A percentile compares a stretch with the other conserved stretches of the same genome.
These are phyloP conservation scores for Colletes collaris DNA, from an alignment of 2,888 invertebrate species.

Conservation along the genomic window DNA sequence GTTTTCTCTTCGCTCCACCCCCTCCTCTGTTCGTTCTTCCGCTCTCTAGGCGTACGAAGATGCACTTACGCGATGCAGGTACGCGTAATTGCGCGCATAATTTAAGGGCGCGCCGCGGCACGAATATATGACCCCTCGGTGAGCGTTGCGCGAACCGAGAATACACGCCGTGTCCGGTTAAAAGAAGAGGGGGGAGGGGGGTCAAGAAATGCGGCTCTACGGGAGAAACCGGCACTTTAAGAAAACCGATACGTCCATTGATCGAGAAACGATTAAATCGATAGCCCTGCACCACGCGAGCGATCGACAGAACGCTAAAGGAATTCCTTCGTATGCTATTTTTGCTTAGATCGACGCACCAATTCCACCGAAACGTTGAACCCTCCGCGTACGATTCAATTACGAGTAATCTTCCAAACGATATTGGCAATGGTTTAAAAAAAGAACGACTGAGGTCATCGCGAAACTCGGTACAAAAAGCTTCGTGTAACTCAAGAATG, in stretches of 20 bases:
- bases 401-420: too few species aligned
- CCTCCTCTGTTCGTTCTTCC: neutral
- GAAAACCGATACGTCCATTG: constrained; percentile 76
- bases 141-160: constrained; percentile 46
- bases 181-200: neutral
- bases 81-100: constrained; percentile 79
- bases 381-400: too few species aligned
- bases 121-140: constrained; percentile 69
- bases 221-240: constrained; percentile 72
- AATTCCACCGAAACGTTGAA: too few species aligned
- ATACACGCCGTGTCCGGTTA: constrained; percentile 3
- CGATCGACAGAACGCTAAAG: constrained; percentile 18
- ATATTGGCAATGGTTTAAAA: too few species aligned
- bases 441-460: too few species aligned
- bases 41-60: constrained; percentile 20
- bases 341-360: too few species aligned
- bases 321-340: too few species aligned
- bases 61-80: constrained; percentile 64
- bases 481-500: constrained; percentile 59
- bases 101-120: constrained; percentile 77
- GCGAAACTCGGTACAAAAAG: too few species aligned
- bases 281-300: constrained; percentile 69
- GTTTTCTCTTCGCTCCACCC: neutral
- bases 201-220: constrained; percentile 42
- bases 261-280: constrained; percentile 70